Evolutionary conservation across 2,888 invertebrate species (phyloP).

Genomic region (Pachycephus smyrnensis): DNA sequence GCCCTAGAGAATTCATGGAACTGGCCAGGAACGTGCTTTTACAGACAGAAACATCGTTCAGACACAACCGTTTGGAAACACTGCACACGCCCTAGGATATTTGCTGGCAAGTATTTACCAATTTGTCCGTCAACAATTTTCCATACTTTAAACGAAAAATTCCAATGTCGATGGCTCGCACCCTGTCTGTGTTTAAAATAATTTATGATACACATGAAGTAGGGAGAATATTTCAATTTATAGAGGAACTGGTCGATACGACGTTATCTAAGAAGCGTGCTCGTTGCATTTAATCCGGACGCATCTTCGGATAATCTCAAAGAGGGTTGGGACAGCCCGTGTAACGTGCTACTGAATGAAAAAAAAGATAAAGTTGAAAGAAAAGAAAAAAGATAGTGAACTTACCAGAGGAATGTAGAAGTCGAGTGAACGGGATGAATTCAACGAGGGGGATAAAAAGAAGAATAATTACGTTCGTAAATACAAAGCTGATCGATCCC

Average conservation of each 20-base stretch:
- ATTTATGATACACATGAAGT: neutral
- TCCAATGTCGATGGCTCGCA: neutral
- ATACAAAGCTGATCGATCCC: neutral
- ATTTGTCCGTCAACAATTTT: neutral
- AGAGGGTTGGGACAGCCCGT: neutral
- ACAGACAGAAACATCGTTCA: neutral
- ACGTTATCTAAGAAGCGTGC: neutral
- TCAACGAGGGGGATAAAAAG: neutral
- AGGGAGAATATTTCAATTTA: neutral
- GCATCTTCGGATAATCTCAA: neutral
- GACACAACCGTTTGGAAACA: neutral
- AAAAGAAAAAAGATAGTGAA: neutral
- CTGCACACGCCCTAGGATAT: neutral
- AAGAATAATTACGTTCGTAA: neutral
- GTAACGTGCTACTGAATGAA: conserved; percentile 18
- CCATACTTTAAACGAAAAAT: neutral
- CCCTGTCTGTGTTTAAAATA: conserved; percentile 16
- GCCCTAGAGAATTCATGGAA: neutral
- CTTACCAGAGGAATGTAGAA: neutral
- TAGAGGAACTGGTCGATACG: neutral
- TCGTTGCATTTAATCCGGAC: neutral
- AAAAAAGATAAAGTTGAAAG: conserved; percentile 8
- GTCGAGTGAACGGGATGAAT: neutral
- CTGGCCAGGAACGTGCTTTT: neutral
- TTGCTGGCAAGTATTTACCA: neutral